A percentile compares a stretch with the other conserved stretches of the same genome.
phyloP scores from a whole-genome alignment of 1,140 invertebrate species.

The Prorops nasuta region DNA sequence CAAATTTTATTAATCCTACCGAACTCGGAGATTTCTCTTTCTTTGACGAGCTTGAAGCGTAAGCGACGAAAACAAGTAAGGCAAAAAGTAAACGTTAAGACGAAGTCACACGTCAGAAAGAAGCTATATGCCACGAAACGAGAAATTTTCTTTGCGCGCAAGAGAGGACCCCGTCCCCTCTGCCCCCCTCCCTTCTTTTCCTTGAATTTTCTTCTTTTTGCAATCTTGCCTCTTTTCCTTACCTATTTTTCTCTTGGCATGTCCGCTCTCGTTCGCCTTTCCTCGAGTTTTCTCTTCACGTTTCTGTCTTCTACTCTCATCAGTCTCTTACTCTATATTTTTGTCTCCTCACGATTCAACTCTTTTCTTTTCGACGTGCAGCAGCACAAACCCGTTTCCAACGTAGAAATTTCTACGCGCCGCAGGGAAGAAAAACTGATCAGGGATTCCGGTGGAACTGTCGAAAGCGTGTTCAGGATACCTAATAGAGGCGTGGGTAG shows the following conservation, averaged over 20 bases:
- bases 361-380: constrained; percentile 9
- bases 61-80: too few species aligned
- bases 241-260: background rate
- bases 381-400: constrained; percentile 6
- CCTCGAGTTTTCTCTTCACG: constrained; percentile 9
- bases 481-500: constrained; percentile 25
- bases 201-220: constrained; percentile 11
- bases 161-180: too few species aligned
- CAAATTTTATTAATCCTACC: too few species aligned
- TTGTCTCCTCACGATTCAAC: constrained; percentile 2
- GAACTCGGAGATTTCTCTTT: too few species aligned
- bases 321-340: background rate
- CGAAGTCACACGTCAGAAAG: constrained; percentile 18
- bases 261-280: constrained; percentile 21
- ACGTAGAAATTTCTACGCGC: constrained; percentile 15
- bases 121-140: constrained; percentile 16
- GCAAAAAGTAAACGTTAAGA: too few species aligned
- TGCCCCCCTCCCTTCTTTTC: constrained; percentile 2
- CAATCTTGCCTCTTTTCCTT: background rate
- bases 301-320: constrained; percentile 14
- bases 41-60: too few species aligned
- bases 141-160: constrained; percentile 6
- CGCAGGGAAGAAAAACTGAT: constrained; percentile 45
- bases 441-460: constrained; percentile 45
- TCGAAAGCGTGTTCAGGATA: constrained; percentile 45